Percentiles rank a stretch among this genome's conserved stretches.
phyloP scores from a whole-genome alignment of 2,888 invertebrate genomes.

The Ophonus ardosiacus region DNA sequence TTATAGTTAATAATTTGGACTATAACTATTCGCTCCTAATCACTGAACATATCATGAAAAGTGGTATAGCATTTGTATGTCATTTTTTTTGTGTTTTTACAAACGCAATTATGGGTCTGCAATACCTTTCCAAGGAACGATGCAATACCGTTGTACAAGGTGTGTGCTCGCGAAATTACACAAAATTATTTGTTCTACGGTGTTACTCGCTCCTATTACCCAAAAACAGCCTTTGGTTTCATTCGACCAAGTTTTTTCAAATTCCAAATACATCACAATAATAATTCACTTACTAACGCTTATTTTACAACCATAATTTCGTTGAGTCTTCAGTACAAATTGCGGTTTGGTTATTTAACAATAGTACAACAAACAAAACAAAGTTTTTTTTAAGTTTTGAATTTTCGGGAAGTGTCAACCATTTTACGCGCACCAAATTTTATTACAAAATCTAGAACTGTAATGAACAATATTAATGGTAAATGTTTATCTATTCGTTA shows the following conservation, averaged over 20 bases:
- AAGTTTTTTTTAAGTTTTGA: neutral
- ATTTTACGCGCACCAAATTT: slow-evolving; percentile 54
- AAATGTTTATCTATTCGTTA: slow-evolving; percentile 63
- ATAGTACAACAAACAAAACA: neutral
- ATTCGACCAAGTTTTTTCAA: neutral
- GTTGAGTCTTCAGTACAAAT: neutral
- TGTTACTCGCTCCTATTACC: slow-evolving; percentile 44
- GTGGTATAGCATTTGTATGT: slow-evolving; percentile 30
- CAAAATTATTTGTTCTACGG: slow-evolving; percentile 58
- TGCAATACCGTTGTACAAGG: slow-evolving; percentile 59
- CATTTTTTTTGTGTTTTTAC: slow-evolving; percentile 30
- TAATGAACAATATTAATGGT: slow-evolving; percentile 62
- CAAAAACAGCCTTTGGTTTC: neutral
- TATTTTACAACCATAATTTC: neutral
- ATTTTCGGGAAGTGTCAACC: slow-evolving; percentile 35
- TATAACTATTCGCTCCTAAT: slow-evolving; percentile 17
- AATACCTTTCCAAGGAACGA: slow-evolving; percentile 39
- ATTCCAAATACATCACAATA: neutral
- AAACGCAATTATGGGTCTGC: slow-evolving; percentile 54
- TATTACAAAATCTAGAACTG: slow-evolving; percentile 63
- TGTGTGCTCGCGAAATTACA: slow-evolving; percentile 62
- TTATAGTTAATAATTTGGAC: slow-evolving; percentile 12
- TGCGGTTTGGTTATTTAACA: slow-evolving; percentile 10
- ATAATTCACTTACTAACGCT: neutral
- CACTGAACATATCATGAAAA: slow-evolving; percentile 41